Base-by-base conservation (phyloP, 2,888 invertebrate genomes). In the Drosophila anceps region DNA sequence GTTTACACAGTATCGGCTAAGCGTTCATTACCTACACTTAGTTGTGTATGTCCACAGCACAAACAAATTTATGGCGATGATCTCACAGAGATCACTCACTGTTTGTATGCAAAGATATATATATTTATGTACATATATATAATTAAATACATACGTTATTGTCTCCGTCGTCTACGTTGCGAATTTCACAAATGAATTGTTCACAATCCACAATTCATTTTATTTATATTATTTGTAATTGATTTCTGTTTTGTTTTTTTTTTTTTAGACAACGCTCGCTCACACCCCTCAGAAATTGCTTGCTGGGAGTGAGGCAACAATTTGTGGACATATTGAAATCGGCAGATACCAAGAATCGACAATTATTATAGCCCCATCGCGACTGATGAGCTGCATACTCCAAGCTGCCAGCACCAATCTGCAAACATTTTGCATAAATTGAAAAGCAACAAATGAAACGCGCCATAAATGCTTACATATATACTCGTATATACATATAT, bases 31-130 rank as follows among this genome's bases (percentile, higher is more conserved):
- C 35, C 41, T 20, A 35, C 41, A 53, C 57, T 67, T n/a, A 8
- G 65, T 8, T 18, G 12, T 18, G 6, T 6, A 0, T 31, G 31
- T 18, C n/a, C 29, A 18, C 48, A 48, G n/a, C n/a, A 41, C n/a
- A 57, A 44, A 15, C 50, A 51, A 76, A 67, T 73, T 71, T 72
- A 51, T 66, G 66, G 58, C 72, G 84, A 89, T 84, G 84, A 84
- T 84, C 89, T 84, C 84, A 84, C 63, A 74, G 41, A 84, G 82
- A 84, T 82, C 82, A 65, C 43, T 73, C 76, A 24, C 53, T 63
- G 27, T 64, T 69, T 64, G 51, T 63, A 15, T 41, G 24, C 18
- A 35, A 24, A 51, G 54, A 48, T 37, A 41, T 33, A 29, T 31
- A 29, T 13, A 33, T 31, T 31, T 54, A 7, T 13, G 0, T 15